These are phyloP conservation scores for Protodeltote pygarga DNA, from an alignment of 2,888 invertebrate species.

Conservation along the genomic window DNA sequence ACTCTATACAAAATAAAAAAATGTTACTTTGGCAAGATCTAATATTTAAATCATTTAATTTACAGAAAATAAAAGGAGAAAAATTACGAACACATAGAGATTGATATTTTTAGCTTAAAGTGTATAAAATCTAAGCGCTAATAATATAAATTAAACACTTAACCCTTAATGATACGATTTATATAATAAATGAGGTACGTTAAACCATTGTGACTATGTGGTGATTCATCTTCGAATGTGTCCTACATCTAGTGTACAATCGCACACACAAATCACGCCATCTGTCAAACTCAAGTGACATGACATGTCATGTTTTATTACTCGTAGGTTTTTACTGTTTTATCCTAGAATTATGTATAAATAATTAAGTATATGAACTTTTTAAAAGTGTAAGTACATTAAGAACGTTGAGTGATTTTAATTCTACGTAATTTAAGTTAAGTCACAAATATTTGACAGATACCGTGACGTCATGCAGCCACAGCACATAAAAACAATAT, in stretches of 20 bases:
- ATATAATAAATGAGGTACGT: slow-evolving; percentile 85
- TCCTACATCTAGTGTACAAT: slow-evolving; percentile 56
- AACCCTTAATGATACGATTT: slow-evolving; percentile 72
- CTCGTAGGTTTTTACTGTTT: background rate
- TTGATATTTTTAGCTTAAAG: slow-evolving; percentile 51
- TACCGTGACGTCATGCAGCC: slow-evolving; percentile 33
- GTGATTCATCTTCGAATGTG: slow-evolving; percentile 63
- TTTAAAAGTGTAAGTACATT: background rate
- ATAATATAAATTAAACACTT: slow-evolving; percentile 71
- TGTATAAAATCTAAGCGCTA: slow-evolving; percentile 63
- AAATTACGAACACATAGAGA: slow-evolving; percentile 53
- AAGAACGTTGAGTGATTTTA: too few relatives aligned
- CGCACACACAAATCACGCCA: slow-evolving; percentile 50
- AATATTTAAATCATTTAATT: slow-evolving; percentile 57
- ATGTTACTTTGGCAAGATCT: slow-evolving; percentile 81
- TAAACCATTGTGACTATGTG: slow-evolving; percentile 83
- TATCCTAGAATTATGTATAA: background rate
- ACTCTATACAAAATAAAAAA: slow-evolving; percentile 66
- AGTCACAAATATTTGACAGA: slow-evolving; percentile 42
- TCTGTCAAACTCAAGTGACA: slow-evolving; percentile 46
- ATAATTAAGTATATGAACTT: background rate
- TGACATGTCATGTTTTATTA: slow-evolving; percentile 11
- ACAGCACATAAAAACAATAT: slow-evolving; percentile 68
- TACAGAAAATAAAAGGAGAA: slow-evolving; percentile 51
- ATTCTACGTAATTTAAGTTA: too few relatives aligned